phyloP scores from a whole-genome alignment of 2,888 invertebrate genomes.

The Caenorhabditis angaria region DNA sequence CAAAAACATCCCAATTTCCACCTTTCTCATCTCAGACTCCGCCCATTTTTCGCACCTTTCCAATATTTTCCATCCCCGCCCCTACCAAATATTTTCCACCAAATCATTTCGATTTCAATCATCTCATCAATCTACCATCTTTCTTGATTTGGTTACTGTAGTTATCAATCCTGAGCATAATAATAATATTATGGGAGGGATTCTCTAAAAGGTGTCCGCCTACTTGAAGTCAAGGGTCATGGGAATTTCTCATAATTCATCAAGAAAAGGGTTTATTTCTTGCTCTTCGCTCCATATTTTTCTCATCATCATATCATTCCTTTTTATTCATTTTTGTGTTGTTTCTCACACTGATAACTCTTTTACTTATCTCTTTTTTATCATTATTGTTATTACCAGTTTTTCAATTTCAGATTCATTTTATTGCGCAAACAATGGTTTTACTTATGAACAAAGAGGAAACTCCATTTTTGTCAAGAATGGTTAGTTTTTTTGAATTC shows the following conservation, averaged over 20 bases:
- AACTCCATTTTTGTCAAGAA: background rate
- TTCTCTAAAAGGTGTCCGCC: conserved; percentile 4
- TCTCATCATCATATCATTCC: background rate
- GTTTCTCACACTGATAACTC: background rate
- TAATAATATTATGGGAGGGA: background rate
- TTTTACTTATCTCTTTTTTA: background rate
- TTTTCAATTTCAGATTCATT: conserved; percentile 1
- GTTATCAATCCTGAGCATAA: background rate
- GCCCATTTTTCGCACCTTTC: background rate
- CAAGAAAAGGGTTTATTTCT: no score
- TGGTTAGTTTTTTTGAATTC: background rate
- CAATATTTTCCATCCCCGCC: background rate
- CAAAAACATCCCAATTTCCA: background rate
- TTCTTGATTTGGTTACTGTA: background rate
- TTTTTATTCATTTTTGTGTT: no score
- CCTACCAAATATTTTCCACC: background rate
- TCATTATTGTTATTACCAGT: background rate
- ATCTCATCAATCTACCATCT: background rate
- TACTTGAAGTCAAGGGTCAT: conserved; percentile 4
- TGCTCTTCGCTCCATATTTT: background rate
- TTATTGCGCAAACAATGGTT: background rate
- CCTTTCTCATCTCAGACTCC: background rate
- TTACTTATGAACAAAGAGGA: background rate
- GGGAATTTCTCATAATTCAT: background rate
- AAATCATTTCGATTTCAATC: background rate